Evolutionary conservation across 2,113 vertebrate genomes (phyloP).

Genomic region (Jaculus jaculus): DNA sequence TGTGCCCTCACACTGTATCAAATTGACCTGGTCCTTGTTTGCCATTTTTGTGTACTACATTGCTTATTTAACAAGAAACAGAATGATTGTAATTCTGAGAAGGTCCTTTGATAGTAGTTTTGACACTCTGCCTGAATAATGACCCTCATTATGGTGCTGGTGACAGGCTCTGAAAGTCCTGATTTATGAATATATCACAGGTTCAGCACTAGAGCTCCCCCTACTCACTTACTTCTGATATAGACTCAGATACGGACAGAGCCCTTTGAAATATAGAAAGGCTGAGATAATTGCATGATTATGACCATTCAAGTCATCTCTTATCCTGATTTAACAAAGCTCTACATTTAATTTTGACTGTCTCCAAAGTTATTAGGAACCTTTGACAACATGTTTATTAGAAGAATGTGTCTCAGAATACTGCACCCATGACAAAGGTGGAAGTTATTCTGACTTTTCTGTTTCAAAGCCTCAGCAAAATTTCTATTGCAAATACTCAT

Average conservation of each 20-base stretch:
- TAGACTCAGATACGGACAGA: constrained; percentile 82
- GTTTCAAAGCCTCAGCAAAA: constrained; percentile 65
- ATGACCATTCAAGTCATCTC: constrained; percentile 84
- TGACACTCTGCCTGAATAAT: constrained; percentile 99
- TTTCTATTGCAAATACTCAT: constrained; percentile 83
- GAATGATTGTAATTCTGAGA: constrained; percentile 99
- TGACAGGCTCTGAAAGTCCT: constrained; percentile 99
- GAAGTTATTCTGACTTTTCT: constrained; percentile 71
- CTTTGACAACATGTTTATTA: constrained; percentile 84
- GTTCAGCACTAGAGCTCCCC: constrained; percentile 88
- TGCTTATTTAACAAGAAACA: constrained; percentile 99
- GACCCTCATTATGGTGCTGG: constrained; percentile 99
- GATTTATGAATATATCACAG: constrained; percentile 99
- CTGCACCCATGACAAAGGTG: constrained; percentile 51
- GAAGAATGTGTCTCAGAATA: constrained; percentile 75
- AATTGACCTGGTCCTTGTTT: constrained; percentile 99
- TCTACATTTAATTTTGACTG: constrained; percentile 83
- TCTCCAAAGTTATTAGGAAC: constrained; percentile 80
- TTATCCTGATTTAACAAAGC: constrained; percentile 83
- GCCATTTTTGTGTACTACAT: constrained; percentile 99
- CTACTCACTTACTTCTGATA: constrained; percentile 84
- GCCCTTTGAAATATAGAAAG: constrained; percentile 83
- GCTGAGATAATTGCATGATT: constrained; percentile 86
- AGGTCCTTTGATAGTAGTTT: constrained; percentile 99
- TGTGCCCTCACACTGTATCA: constrained; percentile 96